These are phyloP conservation scores for Oryctes rhinoceros DNA, from an alignment of 1,140 invertebrate species.

Conservation along the genomic window DNA sequence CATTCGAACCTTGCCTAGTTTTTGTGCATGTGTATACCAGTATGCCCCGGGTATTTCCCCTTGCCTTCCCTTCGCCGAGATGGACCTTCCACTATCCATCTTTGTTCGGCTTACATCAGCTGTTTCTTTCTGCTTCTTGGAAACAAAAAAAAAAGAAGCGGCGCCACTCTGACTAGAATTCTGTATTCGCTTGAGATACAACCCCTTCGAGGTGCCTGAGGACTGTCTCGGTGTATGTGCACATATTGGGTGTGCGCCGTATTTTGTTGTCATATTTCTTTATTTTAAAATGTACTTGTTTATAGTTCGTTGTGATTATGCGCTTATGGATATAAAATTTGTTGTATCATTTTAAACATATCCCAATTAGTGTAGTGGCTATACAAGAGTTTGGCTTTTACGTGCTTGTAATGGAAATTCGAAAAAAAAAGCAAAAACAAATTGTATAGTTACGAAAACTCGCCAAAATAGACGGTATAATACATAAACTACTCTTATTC, in stretches of 20 bases:
- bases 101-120: background rate
- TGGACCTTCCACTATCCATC: background rate
- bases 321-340: no score
- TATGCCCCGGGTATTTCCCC: background rate
- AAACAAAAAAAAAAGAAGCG: background rate
- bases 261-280: no score
- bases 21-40: slow-evolving; percentile 7
- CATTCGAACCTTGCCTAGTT: slow-evolving; percentile 13
- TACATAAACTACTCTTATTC: no score
- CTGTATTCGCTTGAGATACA: background rate
- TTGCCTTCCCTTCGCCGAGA: background rate
- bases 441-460: no score
- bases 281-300: no score
- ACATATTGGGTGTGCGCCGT: background rate
- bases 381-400: no score
- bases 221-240: background rate
- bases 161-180: slow-evolving; percentile 24
- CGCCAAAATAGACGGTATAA: no score
- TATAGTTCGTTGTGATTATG: no score
- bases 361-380: no score
- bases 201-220: background rate
- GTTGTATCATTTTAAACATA: no score
- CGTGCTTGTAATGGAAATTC: no score
- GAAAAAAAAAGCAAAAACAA: no score
- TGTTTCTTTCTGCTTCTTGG: background rate